Base-by-base conservation (phyloP, 2,888 invertebrate species). In the Mechanitis messenoides region DNA sequence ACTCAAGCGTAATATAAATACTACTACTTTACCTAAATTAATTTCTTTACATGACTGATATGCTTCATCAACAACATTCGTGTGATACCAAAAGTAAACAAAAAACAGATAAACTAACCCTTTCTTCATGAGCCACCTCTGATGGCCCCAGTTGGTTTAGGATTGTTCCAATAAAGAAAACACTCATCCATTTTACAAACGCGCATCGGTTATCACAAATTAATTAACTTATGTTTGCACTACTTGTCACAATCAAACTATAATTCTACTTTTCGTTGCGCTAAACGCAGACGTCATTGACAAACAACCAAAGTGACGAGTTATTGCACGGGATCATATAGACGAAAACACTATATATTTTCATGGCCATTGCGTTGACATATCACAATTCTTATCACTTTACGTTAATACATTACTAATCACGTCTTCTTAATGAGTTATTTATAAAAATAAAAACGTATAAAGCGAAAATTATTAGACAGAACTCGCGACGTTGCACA, bases 251-350 rank as follows among this genome's bases (percentile, higher is more conserved):
- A 84, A 87, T 87, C 83, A 84, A 87, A 85, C 82, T 84, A 86
- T 84, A 88, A 87, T 81, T 87, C 86, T 85, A 87, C 89, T 89
- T 87, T 88, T 89, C 81, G 86, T 87, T 86, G 85, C 87, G 87
- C 90, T 89, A 88, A 88, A 87, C 88, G 87, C 86, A 89, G 86
- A 89, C 90, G 90, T 90, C 90, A 90, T 87, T 89, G 88, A 87
- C 90, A 90, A 89, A 90, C 90, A 90, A 89, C 85, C 84, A 78
- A 85, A 89, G 87, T 86, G 88, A 87, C 85, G 87, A 87, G 84
- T 78, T 86, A 87, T 85, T 83, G 85, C 87, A 88, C 83, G 79
- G 87, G 80, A 84, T 85, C 87, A 83, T 85, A 86, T 80, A 84
- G 81, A 84, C 77, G 83, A 85, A 85, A 88, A 89, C 89, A 86